Conservation (phyloP, 2,888 invertebrate species). For the Himalopsyche anomala region DNA sequence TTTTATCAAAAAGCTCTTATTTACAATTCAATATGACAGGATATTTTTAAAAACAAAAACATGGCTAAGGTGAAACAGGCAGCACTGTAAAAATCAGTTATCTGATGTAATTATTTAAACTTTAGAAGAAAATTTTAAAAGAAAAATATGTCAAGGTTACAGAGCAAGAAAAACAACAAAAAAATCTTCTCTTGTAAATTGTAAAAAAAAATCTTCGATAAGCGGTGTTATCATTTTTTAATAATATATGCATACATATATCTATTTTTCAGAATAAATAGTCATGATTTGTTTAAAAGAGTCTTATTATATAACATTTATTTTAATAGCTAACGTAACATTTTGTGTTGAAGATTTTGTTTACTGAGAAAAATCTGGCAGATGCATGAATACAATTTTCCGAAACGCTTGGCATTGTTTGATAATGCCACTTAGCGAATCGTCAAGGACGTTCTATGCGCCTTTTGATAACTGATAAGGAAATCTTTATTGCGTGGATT, state of each 20-base stretch:
- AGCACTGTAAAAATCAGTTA: background rate
- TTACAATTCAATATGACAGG: background rate
- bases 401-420: background rate
- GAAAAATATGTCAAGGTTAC: conserved; percentile 26
- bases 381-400: background rate
- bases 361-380: no score
- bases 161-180: background rate
- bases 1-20: conserved; percentile 34
- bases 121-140: no score
- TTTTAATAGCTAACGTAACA: background rate
- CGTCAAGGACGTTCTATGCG: conserved; percentile 20
- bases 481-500: background rate
- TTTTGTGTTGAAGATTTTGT: background rate
- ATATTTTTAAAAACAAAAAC: background rate
- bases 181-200: background rate
- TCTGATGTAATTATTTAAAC: background rate
- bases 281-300: no score
- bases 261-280: no score
- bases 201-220: background rate
- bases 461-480: conserved; percentile 31
- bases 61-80: background rate
- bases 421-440: background rate
- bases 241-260: no score
- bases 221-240: background rate
- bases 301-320: background rate